phyloP scores from a whole-genome alignment of 2,888 invertebrate species.

The Cantharis rustica region DNA sequence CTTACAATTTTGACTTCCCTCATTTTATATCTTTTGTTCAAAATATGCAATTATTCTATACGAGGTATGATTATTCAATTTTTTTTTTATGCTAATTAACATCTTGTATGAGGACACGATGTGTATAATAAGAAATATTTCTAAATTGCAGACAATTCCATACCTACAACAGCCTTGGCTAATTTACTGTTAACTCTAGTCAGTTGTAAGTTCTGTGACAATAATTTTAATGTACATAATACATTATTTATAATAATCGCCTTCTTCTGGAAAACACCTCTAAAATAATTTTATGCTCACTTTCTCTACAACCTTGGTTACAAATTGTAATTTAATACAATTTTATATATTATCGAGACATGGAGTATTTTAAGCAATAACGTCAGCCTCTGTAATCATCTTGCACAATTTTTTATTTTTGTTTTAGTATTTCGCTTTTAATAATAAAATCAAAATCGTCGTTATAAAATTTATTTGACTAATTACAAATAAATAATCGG shows the following conservation, averaged over 20 bases:
- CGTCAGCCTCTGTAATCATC: background rate
- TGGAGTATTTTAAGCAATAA: background rate
- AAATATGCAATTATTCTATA: background rate
- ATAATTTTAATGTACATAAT: slow-evolving; percentile 4
- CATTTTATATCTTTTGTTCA: background rate
- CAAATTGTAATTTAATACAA: slow-evolving; percentile 7
- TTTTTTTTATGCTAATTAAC: background rate
- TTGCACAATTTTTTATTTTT: background rate
- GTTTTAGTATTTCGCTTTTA: background rate
- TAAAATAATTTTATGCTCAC: slow-evolving; percentile 7
- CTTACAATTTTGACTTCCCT: background rate
- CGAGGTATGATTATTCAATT: background rate
- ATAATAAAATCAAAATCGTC: background rate
- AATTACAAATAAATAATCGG: background rate
- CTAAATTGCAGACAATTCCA: slow-evolving; percentile 3
- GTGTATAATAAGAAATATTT: background rate
- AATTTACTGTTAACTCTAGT: slow-evolving; percentile 8
- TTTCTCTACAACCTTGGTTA: slow-evolving; percentile 11
- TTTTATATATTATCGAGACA: background rate
- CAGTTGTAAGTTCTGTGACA: slow-evolving; percentile 10
- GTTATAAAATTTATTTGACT: background rate
- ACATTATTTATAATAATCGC: slow-evolving; percentile 9
- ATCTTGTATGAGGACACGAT: background rate
- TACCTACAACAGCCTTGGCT: slow-evolving; percentile 9
- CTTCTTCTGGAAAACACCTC: slow-evolving; percentile 1